Conservation (phyloP, 2,797 vertebrate genomes). For the Ficedula albicollis region DNA sequence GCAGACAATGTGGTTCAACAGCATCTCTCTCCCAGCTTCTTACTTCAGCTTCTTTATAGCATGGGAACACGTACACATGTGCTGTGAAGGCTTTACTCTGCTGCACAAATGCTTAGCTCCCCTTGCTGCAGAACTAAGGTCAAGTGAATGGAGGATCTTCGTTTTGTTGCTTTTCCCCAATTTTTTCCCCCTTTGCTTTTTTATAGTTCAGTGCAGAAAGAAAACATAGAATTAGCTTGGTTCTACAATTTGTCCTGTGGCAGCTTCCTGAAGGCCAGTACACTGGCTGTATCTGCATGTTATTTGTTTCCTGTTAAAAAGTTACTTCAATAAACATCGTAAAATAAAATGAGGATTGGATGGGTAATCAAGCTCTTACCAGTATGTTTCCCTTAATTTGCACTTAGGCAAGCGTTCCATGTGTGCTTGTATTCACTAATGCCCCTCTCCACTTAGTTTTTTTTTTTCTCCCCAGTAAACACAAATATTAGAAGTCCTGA, state of each 20-base stretch:
- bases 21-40: neutral
- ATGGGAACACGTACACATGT: neutral
- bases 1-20: neutral
- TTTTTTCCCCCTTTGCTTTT: neutral
- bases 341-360: neutral
- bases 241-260: neutral
- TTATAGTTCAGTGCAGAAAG: neutral
- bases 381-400: neutral
- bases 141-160: neutral
- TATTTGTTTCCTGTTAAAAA: neutral
- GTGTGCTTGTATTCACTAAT: neutral
- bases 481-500: neutral
- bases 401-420: neutral
- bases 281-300: neutral
- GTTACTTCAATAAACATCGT: neutral
- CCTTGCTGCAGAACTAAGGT: neutral
- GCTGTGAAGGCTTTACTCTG: neutral
- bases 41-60: neutral
- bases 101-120: neutral
- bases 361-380: neutral
- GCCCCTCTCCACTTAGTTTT: neutral
- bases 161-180: neutral
- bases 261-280: neutral
- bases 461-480: accelerated
- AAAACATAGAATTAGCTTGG: neutral